Base-by-base conservation (phyloP, 1,140 invertebrate genomes). In the Platorchestia sp. region DNA sequence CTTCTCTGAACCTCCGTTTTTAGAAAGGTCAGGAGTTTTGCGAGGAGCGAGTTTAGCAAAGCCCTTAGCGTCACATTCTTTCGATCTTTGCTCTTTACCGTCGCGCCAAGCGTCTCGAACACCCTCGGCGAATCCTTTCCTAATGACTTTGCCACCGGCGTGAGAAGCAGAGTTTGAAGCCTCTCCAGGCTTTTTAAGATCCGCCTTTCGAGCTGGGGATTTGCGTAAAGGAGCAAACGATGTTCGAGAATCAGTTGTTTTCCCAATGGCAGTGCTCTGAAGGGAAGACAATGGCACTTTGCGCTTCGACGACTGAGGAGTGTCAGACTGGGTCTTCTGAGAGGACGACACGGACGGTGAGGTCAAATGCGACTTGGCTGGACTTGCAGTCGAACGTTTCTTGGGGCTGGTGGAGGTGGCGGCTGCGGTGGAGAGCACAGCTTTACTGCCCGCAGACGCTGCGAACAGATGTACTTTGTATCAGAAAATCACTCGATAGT, bases 91-190 rank as follows among this genome's bases (percentile, higher is more conserved):
- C 14, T 45, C 87, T 7, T 45, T 45, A 7, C 91, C 91, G 19
- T 93, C 43, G 40, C 91, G 91, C 91, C 91, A 93, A 93, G 91
- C 91, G 44, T 93, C 45, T 47, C 91, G 43, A 47, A 93, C 91
- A 5, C 91, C 91, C 10, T 93, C 91, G 40, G 91, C 91, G 47
- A 93, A 93, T 44, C 91, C 45, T 44, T 93, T 93, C 91, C 45
- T 93, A 40, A 93, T 44, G 91, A 93, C 45, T 45, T 45, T 93
- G 44, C 91, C 91, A 90, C 6, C 10, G 87, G 87, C 41, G 41
- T 43, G 41, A 44, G 87, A 90, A 90, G 87, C 41, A 22, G 87
- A 44, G 87, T 90, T 90, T 90, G 27, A 6, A 90, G 41, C 41
- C 44, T 45, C 87, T 43, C 87, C 87, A 44, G 41, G 41, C 87